Conservation (phyloP, 2,888 invertebrate species). For the Alsophila aescularia region DNA sequence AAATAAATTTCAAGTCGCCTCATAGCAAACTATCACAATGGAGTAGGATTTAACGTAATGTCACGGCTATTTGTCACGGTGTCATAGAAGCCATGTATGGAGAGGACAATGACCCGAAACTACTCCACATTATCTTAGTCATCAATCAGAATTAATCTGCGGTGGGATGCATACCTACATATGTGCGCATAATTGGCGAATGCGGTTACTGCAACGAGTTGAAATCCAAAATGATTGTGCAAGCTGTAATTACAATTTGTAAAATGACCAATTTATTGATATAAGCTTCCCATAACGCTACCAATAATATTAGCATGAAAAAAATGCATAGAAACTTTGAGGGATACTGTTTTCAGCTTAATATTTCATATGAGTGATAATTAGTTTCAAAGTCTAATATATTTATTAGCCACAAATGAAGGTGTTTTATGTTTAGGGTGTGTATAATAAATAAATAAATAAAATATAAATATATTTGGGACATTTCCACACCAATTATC, state of each 20-base stretch:
- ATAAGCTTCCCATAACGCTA: neutral
- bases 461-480: too few species aligned
- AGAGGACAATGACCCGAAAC: constrained; percentile 50
- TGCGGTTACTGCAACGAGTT: constrained; percentile 25
- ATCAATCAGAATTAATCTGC: constrained; percentile 65
- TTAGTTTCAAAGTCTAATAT: too few species aligned
- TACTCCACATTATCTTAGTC: constrained; percentile 45
- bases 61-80: constrained; percentile 21
- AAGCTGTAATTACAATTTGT: neutral
- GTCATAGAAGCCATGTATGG: constrained; percentile 11
- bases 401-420: too few species aligned
- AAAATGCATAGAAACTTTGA: too few species aligned
- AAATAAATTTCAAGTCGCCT: constrained; percentile 14
- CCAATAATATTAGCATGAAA: too few species aligned
- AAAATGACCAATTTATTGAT: neutral
- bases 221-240: constrained; percentile 8
- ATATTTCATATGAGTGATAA: too few species aligned
- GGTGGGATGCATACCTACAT: constrained; percentile 40
- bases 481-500: too few species aligned
- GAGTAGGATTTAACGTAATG: constrained; percentile 18
- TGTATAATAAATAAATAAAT: too few species aligned
- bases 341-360: too few species aligned
- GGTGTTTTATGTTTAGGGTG: too few species aligned
- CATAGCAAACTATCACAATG: constrained; percentile 12
- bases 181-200: constrained; percentile 31